Conservation (phyloP, 2,888 invertebrate genomes). For the Incurvaria masculella region DNA sequence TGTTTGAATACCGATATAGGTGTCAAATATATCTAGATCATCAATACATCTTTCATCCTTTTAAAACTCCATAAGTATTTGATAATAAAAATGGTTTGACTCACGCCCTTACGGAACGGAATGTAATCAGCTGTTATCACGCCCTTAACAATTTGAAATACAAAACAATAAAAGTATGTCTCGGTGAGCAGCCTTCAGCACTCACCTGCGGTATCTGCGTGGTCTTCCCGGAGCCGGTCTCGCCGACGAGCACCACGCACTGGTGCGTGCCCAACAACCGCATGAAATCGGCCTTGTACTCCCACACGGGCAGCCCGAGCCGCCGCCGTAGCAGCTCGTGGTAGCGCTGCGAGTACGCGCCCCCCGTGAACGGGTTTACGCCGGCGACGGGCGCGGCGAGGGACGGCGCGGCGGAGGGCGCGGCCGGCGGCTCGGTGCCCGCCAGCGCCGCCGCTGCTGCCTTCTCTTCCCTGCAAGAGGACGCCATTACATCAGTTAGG, state of each 20-base stretch:
- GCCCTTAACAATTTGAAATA: too few relatives aligned
- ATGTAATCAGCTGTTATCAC: too few relatives aligned
- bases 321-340: constrained; percentile 87
- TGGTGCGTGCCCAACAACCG: constrained; percentile 90
- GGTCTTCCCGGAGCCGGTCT: constrained; percentile 99
- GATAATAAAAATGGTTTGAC: too few relatives aligned
- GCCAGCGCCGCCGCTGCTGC: constrained; percentile 44
- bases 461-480: constrained; percentile 54
- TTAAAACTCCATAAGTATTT: too few relatives aligned
- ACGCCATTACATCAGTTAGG: constrained; percentile 59
- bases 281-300: constrained; percentile 96
- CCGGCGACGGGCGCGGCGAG: constrained; percentile 47
- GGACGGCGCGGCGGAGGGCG: constrained; percentile 24
- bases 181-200: too few relatives aligned
- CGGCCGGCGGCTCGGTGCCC: constrained; percentile 29
- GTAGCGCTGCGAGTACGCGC: constrained; percentile 86
- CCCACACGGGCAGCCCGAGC: constrained; percentile 93
- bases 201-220: constrained; percentile 94
- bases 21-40: too few relatives aligned
- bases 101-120: too few relatives aligned
- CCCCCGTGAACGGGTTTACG: constrained; percentile 75
- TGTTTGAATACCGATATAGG: too few relatives aligned
- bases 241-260: constrained; percentile 95
- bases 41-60: too few relatives aligned
- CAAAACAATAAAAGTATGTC: too few relatives aligned